A percentile compares a stretch with the other conserved stretches of the same genome.
Conservation (phyloP, 2,113 vertebrate species). For the Hypanus sabinus region DNA sequence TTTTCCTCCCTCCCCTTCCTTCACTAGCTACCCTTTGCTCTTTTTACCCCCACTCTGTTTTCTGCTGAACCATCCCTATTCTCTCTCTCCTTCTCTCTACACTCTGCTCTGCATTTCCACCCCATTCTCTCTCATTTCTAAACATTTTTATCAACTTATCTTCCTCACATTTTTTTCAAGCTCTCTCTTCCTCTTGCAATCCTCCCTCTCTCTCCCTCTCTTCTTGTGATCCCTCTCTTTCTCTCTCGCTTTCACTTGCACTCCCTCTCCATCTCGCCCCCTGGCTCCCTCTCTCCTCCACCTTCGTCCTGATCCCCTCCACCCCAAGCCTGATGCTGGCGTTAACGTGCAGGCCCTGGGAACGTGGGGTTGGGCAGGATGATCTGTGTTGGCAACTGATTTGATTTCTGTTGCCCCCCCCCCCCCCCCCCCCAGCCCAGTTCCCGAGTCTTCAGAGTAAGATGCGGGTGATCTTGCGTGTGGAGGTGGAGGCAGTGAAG, state of each 20-base stretch:
- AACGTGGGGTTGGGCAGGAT: background rate
- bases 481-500: slow-evolving; percentile 94
- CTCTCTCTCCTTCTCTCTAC: background rate
- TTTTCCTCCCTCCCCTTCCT: too few species aligned
- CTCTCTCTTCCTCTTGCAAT: background rate
- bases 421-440: slow-evolving; percentile 64
- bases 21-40: too few species aligned
- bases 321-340: background rate
- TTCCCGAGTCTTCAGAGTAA: slow-evolving; percentile 96
- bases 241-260: background rate
- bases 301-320: background rate
- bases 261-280: too few species aligned
- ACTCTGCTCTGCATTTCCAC: too few species aligned
- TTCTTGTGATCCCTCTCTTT: background rate
- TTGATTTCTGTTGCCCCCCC: background rate
- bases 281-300: background rate
- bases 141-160: too few species aligned
- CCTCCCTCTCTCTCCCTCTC: background rate
- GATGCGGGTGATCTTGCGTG: slow-evolving; percentile 91
- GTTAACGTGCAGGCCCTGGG: background rate
- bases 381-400: background rate
- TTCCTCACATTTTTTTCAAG: too few species aligned
- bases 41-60: too few species aligned
- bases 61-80: too few species aligned
- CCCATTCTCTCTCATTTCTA: too few species aligned